A percentile compares a stretch with the other conserved stretches of the same genome.
These are phyloP conservation scores for Horisme vitalbata DNA, from an alignment of 2,888 invertebrate genomes.

Conservation along the genomic window DNA sequence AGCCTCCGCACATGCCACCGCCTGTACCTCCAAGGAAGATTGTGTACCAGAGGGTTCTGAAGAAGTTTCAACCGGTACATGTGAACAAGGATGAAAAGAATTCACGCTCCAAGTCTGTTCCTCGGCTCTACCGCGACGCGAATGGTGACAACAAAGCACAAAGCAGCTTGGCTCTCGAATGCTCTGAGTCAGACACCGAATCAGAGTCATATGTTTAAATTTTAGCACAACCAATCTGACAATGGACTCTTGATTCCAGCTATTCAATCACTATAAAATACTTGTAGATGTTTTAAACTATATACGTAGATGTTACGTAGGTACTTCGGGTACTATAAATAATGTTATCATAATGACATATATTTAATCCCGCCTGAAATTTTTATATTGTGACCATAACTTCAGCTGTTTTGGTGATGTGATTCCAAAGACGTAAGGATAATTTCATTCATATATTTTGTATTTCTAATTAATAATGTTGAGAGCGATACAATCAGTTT, in stretches of 20 bases:
- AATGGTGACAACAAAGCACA: constrained; percentile 65
- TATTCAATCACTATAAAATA: constrained; percentile 2
- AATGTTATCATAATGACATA: constrained; percentile 38
- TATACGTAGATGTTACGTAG: constrained; percentile 26
- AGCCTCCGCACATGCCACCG: constrained; percentile 81
- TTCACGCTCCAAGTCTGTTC: constrained; percentile 73
- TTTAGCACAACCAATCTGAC: constrained; percentile 23
- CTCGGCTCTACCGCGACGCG: constrained; percentile 71
- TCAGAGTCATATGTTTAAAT: constrained; percentile 77
- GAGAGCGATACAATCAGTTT: constrained; percentile 48
- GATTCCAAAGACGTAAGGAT: constrained; percentile 81
- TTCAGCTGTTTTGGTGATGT: constrained; percentile 80
- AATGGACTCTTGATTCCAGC: constrained; percentile 14
- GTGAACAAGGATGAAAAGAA: constrained; percentile 83
- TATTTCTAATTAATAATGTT: constrained; percentile 29
- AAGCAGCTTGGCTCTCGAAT: constrained; percentile 68
- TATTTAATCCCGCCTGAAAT: constrained; percentile 75
- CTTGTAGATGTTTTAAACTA: constrained; percentile 29
- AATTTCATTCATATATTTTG: constrained; percentile 69
- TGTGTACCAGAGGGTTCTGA: constrained; percentile 76
- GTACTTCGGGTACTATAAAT: constrained; percentile 23
- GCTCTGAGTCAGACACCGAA: constrained; percentile 77
- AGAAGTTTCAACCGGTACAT: constrained; percentile 86
- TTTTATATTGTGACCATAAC: constrained; percentile 77
- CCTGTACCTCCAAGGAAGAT: constrained; percentile 83